Evolutionary conservation across 2,888 invertebrate species (phyloP).

Genomic region (Bruchidius siliquastri): DNA sequence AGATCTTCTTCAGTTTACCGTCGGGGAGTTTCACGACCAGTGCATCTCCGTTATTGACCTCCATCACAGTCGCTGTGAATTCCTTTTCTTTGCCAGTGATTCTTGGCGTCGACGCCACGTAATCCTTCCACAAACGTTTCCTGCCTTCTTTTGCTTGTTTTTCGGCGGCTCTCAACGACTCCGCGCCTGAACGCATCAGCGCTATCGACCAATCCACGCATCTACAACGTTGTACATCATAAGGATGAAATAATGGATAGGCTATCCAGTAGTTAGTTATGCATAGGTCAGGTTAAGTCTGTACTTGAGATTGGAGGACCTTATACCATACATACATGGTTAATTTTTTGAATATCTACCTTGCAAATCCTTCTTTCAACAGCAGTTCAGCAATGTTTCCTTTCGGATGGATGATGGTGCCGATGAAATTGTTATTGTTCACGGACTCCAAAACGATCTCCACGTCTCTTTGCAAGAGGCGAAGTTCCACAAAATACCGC

Average conservation of each 20-base stretch:
- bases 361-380: constrained; percentile 60
- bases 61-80: constrained; percentile 76
- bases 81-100: constrained; percentile 77
- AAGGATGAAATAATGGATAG: too few relatives aligned
- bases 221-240: constrained; percentile 48
- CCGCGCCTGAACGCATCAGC: constrained; percentile 62
- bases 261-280: too few relatives aligned
- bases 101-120: constrained; percentile 68
- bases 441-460: constrained; percentile 87
- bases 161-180: constrained; percentile 60
- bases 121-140: constrained; percentile 88
- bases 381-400: constrained; percentile 85
- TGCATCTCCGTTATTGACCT: constrained; percentile 93
- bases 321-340: too few relatives aligned
- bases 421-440: constrained; percentile 90
- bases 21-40: constrained; percentile 77
- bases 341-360: constrained; percentile 63
- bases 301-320: too few relatives aligned
- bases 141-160: constrained; percentile 63
- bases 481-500: constrained; percentile 86
- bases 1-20: constrained; percentile 82
- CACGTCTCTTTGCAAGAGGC: constrained; percentile 86
- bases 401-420: constrained; percentile 86
- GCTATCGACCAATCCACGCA: constrained; percentile 93
- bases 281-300: too few relatives aligned